phyloP scores from a whole-genome alignment of 1,140 invertebrate genomes.

The Lamellibrachia luymesi region DNA sequence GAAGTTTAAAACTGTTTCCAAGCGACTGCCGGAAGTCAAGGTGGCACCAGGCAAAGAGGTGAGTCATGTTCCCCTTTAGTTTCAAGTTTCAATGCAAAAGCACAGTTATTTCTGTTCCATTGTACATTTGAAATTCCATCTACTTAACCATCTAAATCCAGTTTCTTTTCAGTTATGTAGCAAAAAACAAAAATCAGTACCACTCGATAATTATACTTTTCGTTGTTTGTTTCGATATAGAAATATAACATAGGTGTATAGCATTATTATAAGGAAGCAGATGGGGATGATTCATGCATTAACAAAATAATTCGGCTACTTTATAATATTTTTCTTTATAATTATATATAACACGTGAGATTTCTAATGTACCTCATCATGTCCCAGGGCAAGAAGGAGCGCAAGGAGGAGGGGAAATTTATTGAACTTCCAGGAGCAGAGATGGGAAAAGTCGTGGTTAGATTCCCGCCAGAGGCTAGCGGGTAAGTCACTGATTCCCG shows the following conservation, averaged over 20 bases:
- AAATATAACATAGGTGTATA: too few relatives aligned
- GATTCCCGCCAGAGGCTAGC: constrained; percentile 98
- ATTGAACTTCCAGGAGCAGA: constrained; percentile 93
- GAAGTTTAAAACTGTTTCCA: constrained; percentile 62
- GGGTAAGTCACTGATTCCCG: constrained; percentile 64
- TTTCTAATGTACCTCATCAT: neutral
- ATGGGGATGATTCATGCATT: too few relatives aligned
- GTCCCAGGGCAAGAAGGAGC: constrained; percentile 34
- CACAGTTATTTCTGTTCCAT: neutral
- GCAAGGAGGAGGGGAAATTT: constrained; percentile 87
- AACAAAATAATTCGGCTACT: too few relatives aligned
- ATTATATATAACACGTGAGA: neutral
- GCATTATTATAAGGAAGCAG: too few relatives aligned
- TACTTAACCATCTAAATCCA: too few relatives aligned
- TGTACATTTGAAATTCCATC: neutral
- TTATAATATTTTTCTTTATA: neutral
- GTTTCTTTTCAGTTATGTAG: too few relatives aligned
- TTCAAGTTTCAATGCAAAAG: neutral
- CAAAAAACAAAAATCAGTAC: too few relatives aligned
- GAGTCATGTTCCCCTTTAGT: neutral
- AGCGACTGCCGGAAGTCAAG: constrained; percentile 52
- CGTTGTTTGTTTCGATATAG: too few relatives aligned
- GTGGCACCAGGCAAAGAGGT: neutral
- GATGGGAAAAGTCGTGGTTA: constrained; percentile 88
- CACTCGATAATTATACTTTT: too few relatives aligned